Evolutionary conservation across 2,113 vertebrate genomes (phyloP).

Genomic region (Stictonetta naevosa): DNA sequence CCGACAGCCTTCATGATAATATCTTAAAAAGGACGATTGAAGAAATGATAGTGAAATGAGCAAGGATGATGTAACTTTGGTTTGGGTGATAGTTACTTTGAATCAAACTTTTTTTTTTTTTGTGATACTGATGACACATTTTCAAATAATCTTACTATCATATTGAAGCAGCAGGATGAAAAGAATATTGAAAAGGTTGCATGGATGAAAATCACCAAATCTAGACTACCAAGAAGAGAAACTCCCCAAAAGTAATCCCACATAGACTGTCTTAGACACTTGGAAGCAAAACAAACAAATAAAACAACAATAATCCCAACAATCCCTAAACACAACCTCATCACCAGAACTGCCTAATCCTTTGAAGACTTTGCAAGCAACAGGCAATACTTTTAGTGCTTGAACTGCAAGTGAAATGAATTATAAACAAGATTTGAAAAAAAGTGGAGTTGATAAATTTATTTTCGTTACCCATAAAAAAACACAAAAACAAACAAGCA

Average conservation of each 20-base stretch:
- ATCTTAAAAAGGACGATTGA: not conserved
- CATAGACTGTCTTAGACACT: not conserved
- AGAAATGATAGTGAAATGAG: not conserved
- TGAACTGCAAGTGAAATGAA: not conserved
- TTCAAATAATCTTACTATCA: not conserved
- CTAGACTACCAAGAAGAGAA: not conserved
- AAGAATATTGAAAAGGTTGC: not conserved
- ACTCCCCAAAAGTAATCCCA: not conserved
- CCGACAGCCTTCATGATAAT: not conserved
- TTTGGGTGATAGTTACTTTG: no score
- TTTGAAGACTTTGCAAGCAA: not conserved
- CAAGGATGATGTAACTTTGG: not conserved
- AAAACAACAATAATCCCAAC: not conserved
- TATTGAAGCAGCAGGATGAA: not conserved
- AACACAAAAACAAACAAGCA: not conserved
- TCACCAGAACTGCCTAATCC: not conserved
- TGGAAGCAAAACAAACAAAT: not conserved
- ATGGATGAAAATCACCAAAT: not conserved
- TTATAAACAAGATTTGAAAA: not conserved
- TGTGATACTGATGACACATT: not conserved
- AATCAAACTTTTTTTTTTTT: not conserved
- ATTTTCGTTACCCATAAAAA: not conserved
- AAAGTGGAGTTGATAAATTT: not conserved
- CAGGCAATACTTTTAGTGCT: not conserved
- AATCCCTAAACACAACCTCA: not conserved